Conservation (phyloP, 2,113 vertebrate species). For the Pomatostomus ruficeps region DNA sequence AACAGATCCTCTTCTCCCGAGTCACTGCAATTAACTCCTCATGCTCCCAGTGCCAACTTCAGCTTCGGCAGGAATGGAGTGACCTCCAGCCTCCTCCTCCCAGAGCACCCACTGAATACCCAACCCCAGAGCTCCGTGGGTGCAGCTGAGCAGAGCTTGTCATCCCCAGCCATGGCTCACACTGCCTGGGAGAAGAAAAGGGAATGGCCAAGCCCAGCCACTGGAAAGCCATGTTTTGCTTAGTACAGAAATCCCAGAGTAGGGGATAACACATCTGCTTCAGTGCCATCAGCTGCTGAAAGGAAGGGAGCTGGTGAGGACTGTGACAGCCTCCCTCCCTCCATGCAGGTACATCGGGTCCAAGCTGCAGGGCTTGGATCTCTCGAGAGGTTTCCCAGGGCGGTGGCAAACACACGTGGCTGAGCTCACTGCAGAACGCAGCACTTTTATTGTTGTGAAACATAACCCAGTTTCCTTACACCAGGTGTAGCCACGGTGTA, state of each 20-base stretch:
- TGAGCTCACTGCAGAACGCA: not conserved
- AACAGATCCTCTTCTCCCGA: not conserved
- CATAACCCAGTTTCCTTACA: not conserved
- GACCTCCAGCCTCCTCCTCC: not conserved
- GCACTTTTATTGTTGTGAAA: not conserved
- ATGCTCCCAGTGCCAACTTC: accelerated
- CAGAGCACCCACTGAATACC: not conserved
- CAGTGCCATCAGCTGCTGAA: not conserved
- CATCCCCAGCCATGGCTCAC: not conserved
- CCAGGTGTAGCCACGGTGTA: not conserved
- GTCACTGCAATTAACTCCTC: not conserved
- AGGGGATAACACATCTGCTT: not conserved
- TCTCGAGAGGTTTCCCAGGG: not conserved
- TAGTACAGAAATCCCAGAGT: not conserved
- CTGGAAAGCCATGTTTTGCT: not conserved
- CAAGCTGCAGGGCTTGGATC: not conserved
- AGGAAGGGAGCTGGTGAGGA: not conserved
- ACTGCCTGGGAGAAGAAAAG: not conserved
- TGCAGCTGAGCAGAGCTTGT: not conserved
- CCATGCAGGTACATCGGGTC: accelerated
- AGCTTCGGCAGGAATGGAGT: not conserved
- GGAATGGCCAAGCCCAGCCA: not conserved
- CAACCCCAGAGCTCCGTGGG: accelerated
- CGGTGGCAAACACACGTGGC: not conserved
- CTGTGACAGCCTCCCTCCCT: not conserved